Conservation (phyloP, 2,888 invertebrate genomes). For the Ochlodes sylvanus region DNA sequence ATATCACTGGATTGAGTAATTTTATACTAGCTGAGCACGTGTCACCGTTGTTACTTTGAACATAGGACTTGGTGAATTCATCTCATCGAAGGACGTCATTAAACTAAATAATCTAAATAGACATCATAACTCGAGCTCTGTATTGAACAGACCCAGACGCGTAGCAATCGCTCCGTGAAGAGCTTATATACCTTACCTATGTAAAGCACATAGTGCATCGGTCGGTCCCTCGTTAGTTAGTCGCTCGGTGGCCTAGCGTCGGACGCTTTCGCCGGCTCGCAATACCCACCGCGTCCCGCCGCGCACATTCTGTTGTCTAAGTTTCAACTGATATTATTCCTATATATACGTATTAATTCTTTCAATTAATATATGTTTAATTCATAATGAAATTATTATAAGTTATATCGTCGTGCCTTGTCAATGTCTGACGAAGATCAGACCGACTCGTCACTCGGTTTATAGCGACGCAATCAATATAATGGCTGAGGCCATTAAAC, state of each 20-base stretch:
- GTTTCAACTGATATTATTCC: background rate
- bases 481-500: background rate
- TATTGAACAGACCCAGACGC: slow-evolving; percentile 10
- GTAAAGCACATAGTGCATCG: background rate
- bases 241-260: slow-evolving; percentile 4
- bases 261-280: background rate
- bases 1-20: too few relatives aligned
- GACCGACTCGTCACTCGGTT: background rate
- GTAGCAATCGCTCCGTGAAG: background rate
- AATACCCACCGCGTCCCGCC: background rate
- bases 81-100: background rate
- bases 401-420: background rate
- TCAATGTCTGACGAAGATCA: slow-evolving; percentile 1
- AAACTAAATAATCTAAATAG: slow-evolving; percentile 2
- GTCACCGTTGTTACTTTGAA: slow-evolving; percentile 1
- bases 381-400: background rate
- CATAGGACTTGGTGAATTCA: slow-evolving; percentile 10
- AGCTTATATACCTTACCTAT: background rate
- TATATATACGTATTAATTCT: background rate
- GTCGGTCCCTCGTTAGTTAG: slow-evolving; percentile 15
- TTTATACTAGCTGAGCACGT: too few relatives aligned
- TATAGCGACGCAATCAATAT: slow-evolving; percentile 1
- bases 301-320: background rate
- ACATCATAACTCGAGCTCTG: background rate
- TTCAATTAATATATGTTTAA: background rate